Percentiles rank a stretch among this genome's conserved stretches.
Evolutionary conservation across 2,113 vertebrate genomes (phyloP).

Genomic region (Psittacara wagleri): DNA sequence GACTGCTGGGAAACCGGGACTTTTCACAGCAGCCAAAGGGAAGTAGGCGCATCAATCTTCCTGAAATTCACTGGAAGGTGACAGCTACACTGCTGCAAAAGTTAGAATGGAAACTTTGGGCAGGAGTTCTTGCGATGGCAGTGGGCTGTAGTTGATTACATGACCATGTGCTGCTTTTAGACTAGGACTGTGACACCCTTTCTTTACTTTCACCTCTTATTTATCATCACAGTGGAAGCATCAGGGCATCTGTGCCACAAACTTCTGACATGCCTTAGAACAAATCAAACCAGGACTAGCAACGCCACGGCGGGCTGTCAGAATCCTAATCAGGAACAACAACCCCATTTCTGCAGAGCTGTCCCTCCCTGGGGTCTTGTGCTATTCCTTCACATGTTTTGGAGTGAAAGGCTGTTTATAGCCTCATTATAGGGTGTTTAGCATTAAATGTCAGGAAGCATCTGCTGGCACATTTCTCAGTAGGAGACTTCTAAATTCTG

Average conservation of each 20-base stretch:
- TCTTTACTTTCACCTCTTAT: neutral
- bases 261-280: neutral
- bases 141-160: neutral
- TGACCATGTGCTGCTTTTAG: neutral
- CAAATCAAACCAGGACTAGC: neutral
- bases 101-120: neutral
- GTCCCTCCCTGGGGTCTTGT: conserved; percentile 1
- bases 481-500: conserved; percentile 27
- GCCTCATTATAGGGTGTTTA: conserved; percentile 35
- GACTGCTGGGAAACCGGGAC: neutral
- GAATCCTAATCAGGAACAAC: neutral
- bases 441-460: conserved; percentile 44
- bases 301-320: neutral
- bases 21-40: neutral
- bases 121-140: neutral
- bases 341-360: neutral
- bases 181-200: neutral
- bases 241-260: neutral
- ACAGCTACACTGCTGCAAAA: neutral
- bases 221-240: neutral
- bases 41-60: neutral
- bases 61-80: conserved; percentile 13
- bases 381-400: conserved; percentile 15
- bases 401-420: conserved; percentile 42
- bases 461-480: conserved; percentile 43